These are phyloP conservation scores for Protaetia brevitarsis DNA, from an alignment of 1,140 invertebrate genomes.

Conservation along the genomic window DNA sequence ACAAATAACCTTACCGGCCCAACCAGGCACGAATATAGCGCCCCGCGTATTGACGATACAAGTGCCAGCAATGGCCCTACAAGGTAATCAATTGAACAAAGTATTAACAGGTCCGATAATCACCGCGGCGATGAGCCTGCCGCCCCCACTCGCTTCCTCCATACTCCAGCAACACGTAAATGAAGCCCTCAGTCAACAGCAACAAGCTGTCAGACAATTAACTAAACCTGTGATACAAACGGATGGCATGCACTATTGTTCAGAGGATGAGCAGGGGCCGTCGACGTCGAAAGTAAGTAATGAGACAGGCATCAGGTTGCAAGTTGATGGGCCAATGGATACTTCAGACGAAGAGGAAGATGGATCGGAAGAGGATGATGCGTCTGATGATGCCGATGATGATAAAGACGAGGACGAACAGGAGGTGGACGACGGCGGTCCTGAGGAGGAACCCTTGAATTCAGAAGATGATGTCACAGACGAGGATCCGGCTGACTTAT, in stretches of 20 bases:
- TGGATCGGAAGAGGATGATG: constrained; percentile 65
- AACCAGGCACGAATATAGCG: constrained; percentile 57
- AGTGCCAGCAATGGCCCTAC: constrained; percentile 77
- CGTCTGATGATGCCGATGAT: constrained; percentile 64
- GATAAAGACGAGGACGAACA: constrained; percentile 75
- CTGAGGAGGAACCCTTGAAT: constrained; percentile 89
- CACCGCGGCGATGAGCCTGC: constrained; percentile 79
- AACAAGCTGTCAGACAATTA: constrained; percentile 25
- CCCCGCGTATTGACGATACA: constrained; percentile 74
- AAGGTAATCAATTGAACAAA: constrained; percentile 59
- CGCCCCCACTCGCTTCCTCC: constrained; percentile 70
- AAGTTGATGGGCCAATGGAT: constrained; percentile 67
- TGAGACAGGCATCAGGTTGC: background rate
- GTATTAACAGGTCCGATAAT: constrained; percentile 80
- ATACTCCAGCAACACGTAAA: constrained; percentile 84
- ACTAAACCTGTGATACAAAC: constrained; percentile 43
- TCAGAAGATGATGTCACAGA: constrained; percentile 96
- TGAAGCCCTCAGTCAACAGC: constrained; percentile 58
- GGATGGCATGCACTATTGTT: constrained; percentile 36
- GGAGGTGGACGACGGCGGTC: constrained; percentile 70
- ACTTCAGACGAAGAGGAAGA: constrained; percentile 69
- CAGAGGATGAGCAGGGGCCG: constrained; percentile 17
- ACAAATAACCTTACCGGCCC: constrained; percentile 52
- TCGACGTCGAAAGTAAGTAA: background rate
- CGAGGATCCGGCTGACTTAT: constrained; percentile 91